Evolutionary conservation across 2,797 vertebrate species (phyloP), one percentile per base, ranked within the genome.

Genomic region (Hypotaenidia philippensis): DNA sequence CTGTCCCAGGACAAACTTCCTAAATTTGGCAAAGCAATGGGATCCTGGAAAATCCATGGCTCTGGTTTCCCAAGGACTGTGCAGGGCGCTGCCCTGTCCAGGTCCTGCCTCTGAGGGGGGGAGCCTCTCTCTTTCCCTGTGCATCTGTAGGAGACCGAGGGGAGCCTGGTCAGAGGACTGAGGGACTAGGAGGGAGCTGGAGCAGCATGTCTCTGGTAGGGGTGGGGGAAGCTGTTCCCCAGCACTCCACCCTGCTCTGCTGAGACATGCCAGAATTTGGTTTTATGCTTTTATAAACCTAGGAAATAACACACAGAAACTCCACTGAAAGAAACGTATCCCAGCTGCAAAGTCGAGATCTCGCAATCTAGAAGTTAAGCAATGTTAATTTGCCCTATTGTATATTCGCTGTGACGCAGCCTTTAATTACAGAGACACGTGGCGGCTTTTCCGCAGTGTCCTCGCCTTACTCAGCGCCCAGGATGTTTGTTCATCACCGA

Each of bases 341-440:
- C 41, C 23, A 26, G 40, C 87, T 89, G 93, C 61, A 47, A 81
- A 93, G 76, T 38, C 41, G 50, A 26, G 82, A 85, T 63, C 87
- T 93, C 14, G 79, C 52, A 65, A 76, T 69, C 70, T 25, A 14
- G 57, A 65, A 87, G 88, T 81, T 87, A 72, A 50, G 87, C 87
- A 93, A 78, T 52, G 5, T 74, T 92, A 84, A 96, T 92, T 94
- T 95, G 86, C 86, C 68, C 86, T 84, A 68, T 80, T 82, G 88
- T 84, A 76, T 84, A 92, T 84, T 86, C 63, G 84, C 70, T 32
- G 40, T 70, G 94, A 92, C 63, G 86, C 92, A 96, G 94, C 74
- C 90, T 95, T 66, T 94, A 95, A 96, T 96, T 95, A 87, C 8
- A 69, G 10, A 83, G 86, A 22, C 95, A 96, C 80, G 86, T 94